Evolutionary conservation across 2,113 vertebrate genomes (phyloP).

Genomic region (Cinclus mexicanus): DNA sequence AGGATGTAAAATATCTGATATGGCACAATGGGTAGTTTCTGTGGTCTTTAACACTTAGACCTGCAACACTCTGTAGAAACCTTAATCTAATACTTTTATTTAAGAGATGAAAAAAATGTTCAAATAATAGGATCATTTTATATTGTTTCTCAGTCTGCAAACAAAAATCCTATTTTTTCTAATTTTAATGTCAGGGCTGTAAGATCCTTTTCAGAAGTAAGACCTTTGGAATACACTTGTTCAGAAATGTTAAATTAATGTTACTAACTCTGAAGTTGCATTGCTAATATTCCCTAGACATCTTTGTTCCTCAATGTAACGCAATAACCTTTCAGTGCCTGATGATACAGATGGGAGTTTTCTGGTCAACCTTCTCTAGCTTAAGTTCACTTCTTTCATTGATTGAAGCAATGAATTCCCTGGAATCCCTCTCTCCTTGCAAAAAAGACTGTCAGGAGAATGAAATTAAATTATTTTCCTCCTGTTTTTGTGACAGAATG

Average conservation of each 20-base stretch:
- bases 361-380: not conserved
- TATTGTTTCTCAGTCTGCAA: not conserved
- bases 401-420: not conserved
- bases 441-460: not conserved
- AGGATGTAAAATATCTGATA: not conserved
- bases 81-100: not conserved
- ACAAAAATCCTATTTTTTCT: not conserved
- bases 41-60: not conserved
- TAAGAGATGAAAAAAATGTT: not conserved
- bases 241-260: not conserved
- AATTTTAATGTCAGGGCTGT: not conserved
- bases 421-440: not conserved
- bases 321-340: not conserved
- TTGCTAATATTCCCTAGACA: not conserved
- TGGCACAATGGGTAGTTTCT: not conserved
- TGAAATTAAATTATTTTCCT: not conserved
- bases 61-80: not conserved
- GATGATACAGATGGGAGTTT: not conserved
- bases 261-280: not conserved
- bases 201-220: not conserved
- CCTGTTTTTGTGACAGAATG: not conserved
- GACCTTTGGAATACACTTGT: not conserved
- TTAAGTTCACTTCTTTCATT: not conserved
- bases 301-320: not conserved
- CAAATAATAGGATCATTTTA: not conserved